Evolutionary conservation across 2,113 vertebrate genomes (phyloP).

Genomic region (Peromyscus leucopus): DNA sequence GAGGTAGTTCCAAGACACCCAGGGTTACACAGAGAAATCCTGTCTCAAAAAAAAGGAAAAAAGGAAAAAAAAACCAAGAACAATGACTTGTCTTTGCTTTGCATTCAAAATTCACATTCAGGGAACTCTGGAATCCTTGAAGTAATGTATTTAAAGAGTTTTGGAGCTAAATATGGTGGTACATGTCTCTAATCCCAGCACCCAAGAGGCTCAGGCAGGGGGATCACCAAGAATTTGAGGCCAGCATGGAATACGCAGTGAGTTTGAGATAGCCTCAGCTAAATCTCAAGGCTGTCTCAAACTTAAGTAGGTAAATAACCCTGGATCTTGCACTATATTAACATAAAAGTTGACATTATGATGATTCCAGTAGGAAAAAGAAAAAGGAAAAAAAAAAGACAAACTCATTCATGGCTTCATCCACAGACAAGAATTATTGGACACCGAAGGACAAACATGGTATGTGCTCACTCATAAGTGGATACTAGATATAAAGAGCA

Average conservation of each 20-base stretch:
- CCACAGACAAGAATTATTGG: neutral
- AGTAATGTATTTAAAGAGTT: neutral
- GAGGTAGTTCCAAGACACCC: neutral
- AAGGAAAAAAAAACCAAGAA: too few species aligned
- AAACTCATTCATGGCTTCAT: neutral
- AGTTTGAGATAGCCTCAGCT: neutral
- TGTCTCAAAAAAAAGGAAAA: neutral
- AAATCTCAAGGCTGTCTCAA: neutral
- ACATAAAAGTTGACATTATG: neutral
- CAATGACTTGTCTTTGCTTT: neutral
- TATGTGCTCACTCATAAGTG: too few species aligned
- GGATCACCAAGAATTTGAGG: neutral
- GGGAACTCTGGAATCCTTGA: neutral
- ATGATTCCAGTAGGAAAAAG: neutral
- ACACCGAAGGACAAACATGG: too few species aligned
- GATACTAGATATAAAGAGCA: too few species aligned
- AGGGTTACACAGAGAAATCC: neutral
- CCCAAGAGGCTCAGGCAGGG: neutral
- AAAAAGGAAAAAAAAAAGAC: slow-evolving; percentile 2
- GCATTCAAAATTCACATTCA: slow-evolving; percentile 1
- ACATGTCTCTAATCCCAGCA: neutral
- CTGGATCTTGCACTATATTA: neutral
- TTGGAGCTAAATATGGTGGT: too few species aligned
- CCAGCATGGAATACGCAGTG: neutral
- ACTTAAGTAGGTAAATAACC: neutral